These are phyloP conservation scores for Herpetotheres cachinnans DNA, from an alignment of 2,113 vertebrate species.

Conservation along the genomic window DNA sequence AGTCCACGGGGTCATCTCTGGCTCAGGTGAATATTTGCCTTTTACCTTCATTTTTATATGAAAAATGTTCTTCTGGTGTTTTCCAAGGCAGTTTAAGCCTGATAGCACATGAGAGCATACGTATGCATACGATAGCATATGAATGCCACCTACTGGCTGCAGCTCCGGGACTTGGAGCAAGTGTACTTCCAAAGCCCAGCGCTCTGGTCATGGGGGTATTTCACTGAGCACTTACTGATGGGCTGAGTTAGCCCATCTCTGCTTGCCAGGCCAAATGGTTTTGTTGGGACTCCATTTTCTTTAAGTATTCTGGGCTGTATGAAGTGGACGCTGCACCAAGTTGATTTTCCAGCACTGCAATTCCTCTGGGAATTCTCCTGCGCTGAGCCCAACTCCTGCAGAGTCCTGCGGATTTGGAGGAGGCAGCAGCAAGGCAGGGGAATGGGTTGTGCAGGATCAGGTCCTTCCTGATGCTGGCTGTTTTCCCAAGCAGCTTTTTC, in stretches of 20 bases:
- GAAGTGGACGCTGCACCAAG: neutral
- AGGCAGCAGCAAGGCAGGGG: neutral
- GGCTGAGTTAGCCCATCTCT: neutral
- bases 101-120: accelerated
- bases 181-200: neutral
- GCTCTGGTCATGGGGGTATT: accelerated
- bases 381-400: neutral
- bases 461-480: neutral
- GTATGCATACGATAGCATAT: accelerated
- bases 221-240: neutral
- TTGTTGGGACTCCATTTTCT: neutral
- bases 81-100: neutral
- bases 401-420: neutral
- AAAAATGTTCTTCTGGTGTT: neutral
- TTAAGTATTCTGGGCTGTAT: neutral
- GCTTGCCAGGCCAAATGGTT: neutral
- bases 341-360: neutral
- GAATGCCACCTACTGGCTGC: slow-evolving; percentile 24
- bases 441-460: neutral
- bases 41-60: neutral
- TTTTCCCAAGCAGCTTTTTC: neutral
- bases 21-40: neutral
- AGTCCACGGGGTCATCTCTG: accelerated
- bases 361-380: neutral
- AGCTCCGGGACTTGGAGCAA: neutral